These are phyloP conservation scores for chimpanzee (Pan troglodytes) DNA, from an alignment of 2,113 vertebrate genomes.

Conservation along the genomic window NHGRI_mPanTro3-v2.1_pri NC_072409.2:112041001-112041500, in stretches of 20 bases:
- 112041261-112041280: neutral
- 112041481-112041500: too few species aligned
- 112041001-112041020: neutral
- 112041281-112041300: neutral
- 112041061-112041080: neutral
- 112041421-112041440: constrained; percentile 4
- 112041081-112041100: neutral
- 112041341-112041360: neutral
- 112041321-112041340: neutral
- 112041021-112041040: neutral
- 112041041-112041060: neutral
- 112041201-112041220: neutral
- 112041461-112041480: too few species aligned
- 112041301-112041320: neutral
- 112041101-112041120: neutral
- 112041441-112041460: neutral
- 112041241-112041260: neutral
- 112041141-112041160: neutral
- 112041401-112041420: neutral
- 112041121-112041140: neutral
- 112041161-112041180: neutral
- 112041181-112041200: neutral
- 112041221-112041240: neutral
- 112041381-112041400: neutral
- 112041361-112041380: constrained; percentile 36